phyloP scores from a whole-genome alignment of 2,797 vertebrate genomes.

The Oophaga sylvatica region DNA sequence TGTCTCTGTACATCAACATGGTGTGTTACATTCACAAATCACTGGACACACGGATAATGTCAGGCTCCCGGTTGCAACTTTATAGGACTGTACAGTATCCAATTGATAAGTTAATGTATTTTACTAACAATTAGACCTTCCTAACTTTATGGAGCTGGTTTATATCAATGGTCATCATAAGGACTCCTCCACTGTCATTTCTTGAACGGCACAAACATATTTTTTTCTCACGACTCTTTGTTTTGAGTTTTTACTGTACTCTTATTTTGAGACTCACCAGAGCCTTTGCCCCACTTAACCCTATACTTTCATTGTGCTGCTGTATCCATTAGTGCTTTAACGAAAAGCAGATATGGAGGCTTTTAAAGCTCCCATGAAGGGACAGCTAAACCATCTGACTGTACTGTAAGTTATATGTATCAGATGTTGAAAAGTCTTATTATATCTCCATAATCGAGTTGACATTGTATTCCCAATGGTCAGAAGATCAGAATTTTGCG shows the following conservation, averaged over 20 bases:
- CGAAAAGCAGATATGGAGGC: background rate
- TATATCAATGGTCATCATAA: too few species aligned
- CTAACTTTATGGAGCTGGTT: too few species aligned
- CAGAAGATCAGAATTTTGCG: background rate
- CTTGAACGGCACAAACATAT: too few species aligned
- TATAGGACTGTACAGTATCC: too few species aligned
- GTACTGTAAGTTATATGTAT: background rate
- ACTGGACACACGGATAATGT: too few species aligned
- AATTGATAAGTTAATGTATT: too few species aligned
- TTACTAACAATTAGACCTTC: too few species aligned
- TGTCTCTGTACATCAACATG: too few species aligned
- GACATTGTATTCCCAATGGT: background rate
- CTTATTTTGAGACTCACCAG: background rate
- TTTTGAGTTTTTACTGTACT: background rate
- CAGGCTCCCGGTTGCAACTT: too few species aligned
- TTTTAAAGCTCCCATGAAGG: background rate
- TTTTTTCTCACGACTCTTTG: background rate
- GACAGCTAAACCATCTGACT: background rate
- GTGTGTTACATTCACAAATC: too few species aligned
- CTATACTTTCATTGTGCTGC: background rate
- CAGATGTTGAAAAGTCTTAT: slow-evolving; percentile 1
- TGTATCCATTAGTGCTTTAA: background rate
- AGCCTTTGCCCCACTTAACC: background rate
- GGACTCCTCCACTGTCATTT: too few species aligned
- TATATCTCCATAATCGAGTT: background rate